Evolutionary conservation across 2,113 vertebrate genomes (phyloP).

Genomic region (Carassius carassius): DNA sequence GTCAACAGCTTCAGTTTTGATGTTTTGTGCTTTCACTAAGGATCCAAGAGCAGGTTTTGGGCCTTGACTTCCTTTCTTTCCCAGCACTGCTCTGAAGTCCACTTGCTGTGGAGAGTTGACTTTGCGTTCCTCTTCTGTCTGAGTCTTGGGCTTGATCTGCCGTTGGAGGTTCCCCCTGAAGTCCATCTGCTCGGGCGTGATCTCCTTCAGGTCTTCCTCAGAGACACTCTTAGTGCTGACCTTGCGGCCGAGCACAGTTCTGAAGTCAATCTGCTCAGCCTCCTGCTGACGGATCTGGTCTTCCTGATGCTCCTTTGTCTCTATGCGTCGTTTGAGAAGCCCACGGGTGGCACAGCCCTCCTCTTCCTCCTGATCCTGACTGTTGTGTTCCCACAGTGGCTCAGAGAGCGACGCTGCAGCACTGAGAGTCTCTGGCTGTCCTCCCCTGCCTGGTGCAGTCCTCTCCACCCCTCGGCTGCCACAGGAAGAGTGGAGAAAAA

Average conservation of each 20-base stretch:
- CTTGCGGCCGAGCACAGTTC: slow-evolving; percentile 86
- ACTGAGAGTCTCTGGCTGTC: slow-evolving; percentile 63
- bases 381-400: slow-evolving; percentile 66
- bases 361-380: slow-evolving; percentile 74
- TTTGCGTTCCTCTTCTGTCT: slow-evolving; percentile 87
- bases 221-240: slow-evolving; percentile 79
- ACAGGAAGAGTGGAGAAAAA: slow-evolving; percentile 66
- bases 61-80: slow-evolving; percentile 76
- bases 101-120: slow-evolving; percentile 84
- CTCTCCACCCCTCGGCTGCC: slow-evolving; percentile 57
- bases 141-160: slow-evolving; percentile 88
- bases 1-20: slow-evolving; percentile 78
- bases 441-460: slow-evolving; percentile 64
- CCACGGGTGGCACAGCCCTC: slow-evolving; percentile 62
- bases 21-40: slow-evolving; percentile 41
- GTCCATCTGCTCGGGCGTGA: slow-evolving; percentile 90
- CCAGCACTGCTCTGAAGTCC: slow-evolving; percentile 92
- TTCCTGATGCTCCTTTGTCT: slow-evolving; percentile 85
- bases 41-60: slow-evolving; percentile 60
- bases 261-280: slow-evolving; percentile 88
- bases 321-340: slow-evolving; percentile 82
- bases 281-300: slow-evolving; percentile 87
- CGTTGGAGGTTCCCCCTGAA: slow-evolving; percentile 93
- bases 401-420: slow-evolving; percentile 57
- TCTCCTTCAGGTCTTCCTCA: slow-evolving; percentile 85